Evolutionary conservation across 2,797 vertebrate genomes (phyloP).

Genomic region (Rousettus madagascariensis): DNA sequence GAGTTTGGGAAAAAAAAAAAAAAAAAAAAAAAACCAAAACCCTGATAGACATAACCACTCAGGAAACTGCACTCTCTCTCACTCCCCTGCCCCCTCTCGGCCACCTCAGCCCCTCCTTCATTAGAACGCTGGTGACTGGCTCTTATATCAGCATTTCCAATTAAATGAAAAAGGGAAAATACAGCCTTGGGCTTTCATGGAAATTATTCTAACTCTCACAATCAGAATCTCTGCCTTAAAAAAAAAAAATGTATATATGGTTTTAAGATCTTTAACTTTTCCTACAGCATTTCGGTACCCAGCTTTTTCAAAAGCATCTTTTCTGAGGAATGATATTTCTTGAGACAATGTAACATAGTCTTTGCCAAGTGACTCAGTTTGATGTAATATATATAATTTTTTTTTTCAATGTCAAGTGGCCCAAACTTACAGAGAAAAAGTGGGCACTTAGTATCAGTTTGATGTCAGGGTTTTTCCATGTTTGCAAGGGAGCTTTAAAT

Average conservation of each 20-base stretch:
- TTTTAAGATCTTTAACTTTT: constrained; percentile 80
- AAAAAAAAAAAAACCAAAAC: background rate
- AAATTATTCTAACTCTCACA: constrained; percentile 63
- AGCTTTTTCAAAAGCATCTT: constrained; percentile 70
- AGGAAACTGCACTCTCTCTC: background rate
- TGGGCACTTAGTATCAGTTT: constrained; percentile 83
- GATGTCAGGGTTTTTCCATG: constrained; percentile 84
- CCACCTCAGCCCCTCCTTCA: background rate
- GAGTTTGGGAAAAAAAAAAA: background rate
- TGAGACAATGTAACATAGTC: constrained; percentile 39
- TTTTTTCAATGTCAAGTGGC: constrained; percentile 75
- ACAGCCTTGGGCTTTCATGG: constrained; percentile 51
- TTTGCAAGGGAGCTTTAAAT: constrained; percentile 81
- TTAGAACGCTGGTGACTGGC: background rate
- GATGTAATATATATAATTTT: background rate
- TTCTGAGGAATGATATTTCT: constrained; percentile 81
- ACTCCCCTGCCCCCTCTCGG: too few relatives aligned
- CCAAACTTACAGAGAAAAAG: constrained; percentile 81
- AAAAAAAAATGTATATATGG: background rate
- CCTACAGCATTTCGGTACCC: constrained; percentile 67
- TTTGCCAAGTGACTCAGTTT: constrained; percentile 82
- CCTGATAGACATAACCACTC: background rate
- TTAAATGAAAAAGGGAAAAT: constrained; percentile 58
- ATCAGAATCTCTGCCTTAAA: constrained; percentile 64
- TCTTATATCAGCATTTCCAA: constrained; percentile 54